Evolutionary conservation across 2,888 invertebrate genomes (phyloP).

Genomic region (Taphrorychus bicolor): DNA sequence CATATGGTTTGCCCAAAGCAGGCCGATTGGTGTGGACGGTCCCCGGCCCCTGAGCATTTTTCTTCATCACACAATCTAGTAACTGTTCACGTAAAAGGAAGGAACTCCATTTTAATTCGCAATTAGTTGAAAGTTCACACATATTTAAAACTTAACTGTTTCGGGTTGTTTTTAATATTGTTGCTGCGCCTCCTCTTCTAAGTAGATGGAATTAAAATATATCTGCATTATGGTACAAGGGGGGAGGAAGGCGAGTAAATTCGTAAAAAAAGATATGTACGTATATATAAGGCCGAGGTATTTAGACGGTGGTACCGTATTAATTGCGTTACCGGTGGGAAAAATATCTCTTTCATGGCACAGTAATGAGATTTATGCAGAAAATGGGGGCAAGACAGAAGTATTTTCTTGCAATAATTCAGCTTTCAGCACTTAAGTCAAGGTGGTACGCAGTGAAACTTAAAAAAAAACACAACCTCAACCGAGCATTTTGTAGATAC

Average conservation of each 20-base stretch:
- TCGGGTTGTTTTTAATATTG: slow-evolving; percentile 41
- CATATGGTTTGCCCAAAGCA: no score
- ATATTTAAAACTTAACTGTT: slow-evolving; percentile 55
- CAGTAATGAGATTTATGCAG: neutral
- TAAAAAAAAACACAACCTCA: no score
- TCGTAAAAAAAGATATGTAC: neutral
- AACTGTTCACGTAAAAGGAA: slow-evolving; percentile 46
- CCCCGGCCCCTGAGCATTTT: slow-evolving; percentile 25
- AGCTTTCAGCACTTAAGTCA: no score
- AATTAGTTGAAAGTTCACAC: slow-evolving; percentile 54
- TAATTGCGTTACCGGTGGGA: neutral
- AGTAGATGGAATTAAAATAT: slow-evolving; percentile 4
- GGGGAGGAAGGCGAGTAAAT: neutral
- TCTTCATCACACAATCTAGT: slow-evolving; percentile 35
- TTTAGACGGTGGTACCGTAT: neutral
- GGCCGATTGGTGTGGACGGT: slow-evolving; percentile 14
- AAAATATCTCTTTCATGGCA: neutral
- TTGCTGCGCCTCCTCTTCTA: no score
- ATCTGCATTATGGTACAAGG: neutral
- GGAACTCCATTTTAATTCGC: slow-evolving; percentile 54
- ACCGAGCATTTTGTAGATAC: no score
- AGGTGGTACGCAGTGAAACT: neutral
- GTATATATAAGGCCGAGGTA: neutral
- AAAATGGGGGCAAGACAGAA: neutral
- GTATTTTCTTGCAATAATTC: neutral